Base-by-base conservation (phyloP, 2,113 vertebrate genomes). In the Lepisosteus oculatus region DNA sequence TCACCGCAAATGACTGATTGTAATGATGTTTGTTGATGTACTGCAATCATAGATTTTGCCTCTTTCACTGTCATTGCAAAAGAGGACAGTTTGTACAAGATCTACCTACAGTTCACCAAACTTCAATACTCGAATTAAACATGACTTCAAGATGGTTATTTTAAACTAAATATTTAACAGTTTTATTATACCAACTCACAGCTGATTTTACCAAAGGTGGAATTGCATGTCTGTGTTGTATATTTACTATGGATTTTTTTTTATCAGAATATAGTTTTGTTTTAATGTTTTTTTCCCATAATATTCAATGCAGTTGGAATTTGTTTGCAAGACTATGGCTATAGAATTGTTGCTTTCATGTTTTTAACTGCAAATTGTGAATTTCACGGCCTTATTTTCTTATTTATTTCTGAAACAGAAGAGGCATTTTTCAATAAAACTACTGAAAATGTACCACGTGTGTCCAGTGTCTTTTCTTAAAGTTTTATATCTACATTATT, bases 381-480 rank as follows among this genome's bases (percentile, higher is more conserved):
- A 97, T 96, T 95, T 94, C 93, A 96, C 95, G 93, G 95, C 96
- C 95, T 96, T 94, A 96, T 95, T 95, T 97, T 93, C 90, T 92
- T 98, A 98, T 99, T 99, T 98, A 98, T 99, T 99, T 98, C 96
- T 97, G 93, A 97, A 97, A 94, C 91, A 94, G 93, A 97, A 94
- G 95, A 99, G 95, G 96, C 96, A 96, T 98, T 99, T 99, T 99
- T 97, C 96, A 99, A 99, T 99, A 99, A 99, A 99, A 99, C 97
- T 98, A 98, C 97, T 98, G 96, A 99, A 99, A 99, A 98, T 84
- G 69, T 76, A 72, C 61, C 3, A 45, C 6, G 62, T 2, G 84
- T 79, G 43, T 78, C 74, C 55, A 76, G 47, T 51, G 5, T 9
- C 47, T 51, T 51, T 6, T 51, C 9, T 51, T 5, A 51, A 51